These are phyloP conservation scores for Aproaerema taeniolella DNA, from an alignment of 2,888 invertebrate genomes.

Conservation along the genomic window DNA sequence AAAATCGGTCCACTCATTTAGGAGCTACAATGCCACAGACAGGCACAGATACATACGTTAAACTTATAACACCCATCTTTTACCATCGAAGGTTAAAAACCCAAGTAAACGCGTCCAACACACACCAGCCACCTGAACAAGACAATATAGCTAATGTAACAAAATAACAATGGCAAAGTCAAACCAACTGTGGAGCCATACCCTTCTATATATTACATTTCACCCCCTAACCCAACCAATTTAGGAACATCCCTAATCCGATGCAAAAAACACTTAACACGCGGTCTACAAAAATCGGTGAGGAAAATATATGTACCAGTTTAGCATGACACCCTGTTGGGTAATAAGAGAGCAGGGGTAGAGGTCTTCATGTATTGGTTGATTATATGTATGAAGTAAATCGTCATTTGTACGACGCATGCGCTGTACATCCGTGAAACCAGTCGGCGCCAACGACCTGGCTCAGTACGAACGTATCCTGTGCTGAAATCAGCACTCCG, in stretches of 20 bases:
- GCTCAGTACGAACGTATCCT: background rate
- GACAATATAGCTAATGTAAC: slow-evolving; percentile 16
- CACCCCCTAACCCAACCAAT: slow-evolving; percentile 26
- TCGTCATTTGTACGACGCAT: slow-evolving; percentile 44
- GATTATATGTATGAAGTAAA: slow-evolving; percentile 10
- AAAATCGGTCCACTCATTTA: too few species aligned
- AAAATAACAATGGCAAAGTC: slow-evolving; percentile 24
- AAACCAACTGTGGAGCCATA: slow-evolving; percentile 67
- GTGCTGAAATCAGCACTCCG: too few species aligned
- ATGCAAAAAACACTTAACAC: background rate
- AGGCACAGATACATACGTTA: too few species aligned
- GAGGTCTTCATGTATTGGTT: too few species aligned
- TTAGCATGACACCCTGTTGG: too few species aligned
- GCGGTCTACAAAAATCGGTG: background rate
- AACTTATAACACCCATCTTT: too few species aligned
- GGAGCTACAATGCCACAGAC: too few species aligned
- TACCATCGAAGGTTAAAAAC: too few species aligned
- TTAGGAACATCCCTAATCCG: background rate
- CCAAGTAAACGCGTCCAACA: too few species aligned
- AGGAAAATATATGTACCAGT: background rate
- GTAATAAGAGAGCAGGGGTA: too few species aligned
- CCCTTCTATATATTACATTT: slow-evolving; percentile 28
- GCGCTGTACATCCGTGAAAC: slow-evolving; percentile 39
- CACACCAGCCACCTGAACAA: slow-evolving; percentile 9
- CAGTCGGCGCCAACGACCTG: slow-evolving; percentile 46